A percentile compares a stretch with the other conserved stretches of the same genome.
These are phyloP conservation scores for Dynastes hyllus DNA, from an alignment of 2,888 invertebrate species.

Conservation along the genomic window DNA sequence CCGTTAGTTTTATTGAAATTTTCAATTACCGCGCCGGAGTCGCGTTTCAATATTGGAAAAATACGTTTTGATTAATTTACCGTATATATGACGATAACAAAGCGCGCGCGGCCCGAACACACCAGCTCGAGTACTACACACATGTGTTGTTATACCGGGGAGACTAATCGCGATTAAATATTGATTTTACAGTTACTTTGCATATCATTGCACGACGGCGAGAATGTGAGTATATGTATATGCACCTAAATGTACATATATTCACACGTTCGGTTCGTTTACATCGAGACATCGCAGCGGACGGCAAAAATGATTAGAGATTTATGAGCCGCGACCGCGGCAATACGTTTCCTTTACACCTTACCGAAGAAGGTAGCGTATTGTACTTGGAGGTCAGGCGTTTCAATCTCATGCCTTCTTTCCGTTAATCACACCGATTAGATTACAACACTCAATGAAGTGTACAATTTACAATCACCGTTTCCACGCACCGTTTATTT, in stretches of 20 bases:
- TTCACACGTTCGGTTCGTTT: neutral
- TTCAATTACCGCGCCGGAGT: constrained; percentile 65
- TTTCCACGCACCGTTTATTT: neutral
- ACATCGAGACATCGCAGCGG: constrained; percentile 9
- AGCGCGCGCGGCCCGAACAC: constrained; percentile 52
- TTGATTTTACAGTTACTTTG: constrained; percentile 67
- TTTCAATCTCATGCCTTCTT: constrained; percentile 11
- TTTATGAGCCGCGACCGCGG: constrained; percentile 3
- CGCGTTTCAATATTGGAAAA: constrained; percentile 66
- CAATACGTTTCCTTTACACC: constrained; percentile 22
- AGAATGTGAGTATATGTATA: constrained; percentile 20
- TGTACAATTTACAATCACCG: neutral
- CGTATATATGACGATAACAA: constrained; percentile 60
- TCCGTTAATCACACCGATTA: constrained; percentile 14
- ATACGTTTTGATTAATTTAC: constrained; percentile 68
- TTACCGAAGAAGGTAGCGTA: constrained; percentile 11
- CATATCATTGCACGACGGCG: constrained; percentile 45
- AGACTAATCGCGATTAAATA: constrained; percentile 67
- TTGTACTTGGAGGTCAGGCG: neutral
- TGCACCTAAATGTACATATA: constrained; percentile 17
- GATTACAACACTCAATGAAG: constrained; percentile 15
- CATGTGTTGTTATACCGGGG: constrained; percentile 61
- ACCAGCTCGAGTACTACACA: constrained; percentile 24
- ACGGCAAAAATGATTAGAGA: constrained; percentile 29
- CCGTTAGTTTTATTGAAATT: constrained; percentile 67